A percentile compares a stretch with the other conserved stretches of the same genome.
phyloP scores from a whole-genome alignment of 2,797 vertebrate genomes.

The Podarcis lilfordi region DNA sequence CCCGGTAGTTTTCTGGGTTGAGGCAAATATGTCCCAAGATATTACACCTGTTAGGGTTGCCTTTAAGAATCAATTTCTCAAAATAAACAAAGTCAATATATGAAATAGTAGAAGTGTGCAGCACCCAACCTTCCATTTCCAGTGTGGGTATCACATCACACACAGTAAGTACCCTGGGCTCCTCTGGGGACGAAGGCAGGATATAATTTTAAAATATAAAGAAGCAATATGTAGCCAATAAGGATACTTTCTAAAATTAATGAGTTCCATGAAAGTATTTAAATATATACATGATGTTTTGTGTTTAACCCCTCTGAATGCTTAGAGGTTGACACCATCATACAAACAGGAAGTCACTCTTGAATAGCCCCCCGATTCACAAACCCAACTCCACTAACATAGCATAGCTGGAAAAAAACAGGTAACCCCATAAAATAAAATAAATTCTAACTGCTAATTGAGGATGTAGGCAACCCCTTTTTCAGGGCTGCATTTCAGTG shows the following conservation, averaged over 20 bases:
- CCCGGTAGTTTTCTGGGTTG: not conserved
- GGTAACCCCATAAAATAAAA: not conserved
- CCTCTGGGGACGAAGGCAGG: too few relatives aligned
- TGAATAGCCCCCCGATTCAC: not conserved
- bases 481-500: too few relatives aligned
- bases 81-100: not conserved
- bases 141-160: not conserved
- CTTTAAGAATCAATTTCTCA: not conserved
- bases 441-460: not conserved
- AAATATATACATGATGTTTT: not conserved
- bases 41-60: not conserved
- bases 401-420: not conserved
- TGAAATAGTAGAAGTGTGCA: not conserved
- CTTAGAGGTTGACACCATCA: not conserved
- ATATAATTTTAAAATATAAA: too few relatives aligned
- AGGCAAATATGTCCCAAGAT: not conserved
- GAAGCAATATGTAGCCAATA: too few relatives aligned
- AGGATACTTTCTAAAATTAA: not conserved
- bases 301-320: not conserved
- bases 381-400: not conserved
- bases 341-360: not conserved
- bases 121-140: not conserved
- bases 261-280: not conserved
- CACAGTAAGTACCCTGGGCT: not conserved
- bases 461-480: too few relatives aligned